A percentile compares a stretch with the other conserved stretches of the same genome.
These are phyloP conservation scores for Rotaria macrura DNA, from an alignment of 2,888 invertebrate species.

Conservation along the genomic window DNA sequence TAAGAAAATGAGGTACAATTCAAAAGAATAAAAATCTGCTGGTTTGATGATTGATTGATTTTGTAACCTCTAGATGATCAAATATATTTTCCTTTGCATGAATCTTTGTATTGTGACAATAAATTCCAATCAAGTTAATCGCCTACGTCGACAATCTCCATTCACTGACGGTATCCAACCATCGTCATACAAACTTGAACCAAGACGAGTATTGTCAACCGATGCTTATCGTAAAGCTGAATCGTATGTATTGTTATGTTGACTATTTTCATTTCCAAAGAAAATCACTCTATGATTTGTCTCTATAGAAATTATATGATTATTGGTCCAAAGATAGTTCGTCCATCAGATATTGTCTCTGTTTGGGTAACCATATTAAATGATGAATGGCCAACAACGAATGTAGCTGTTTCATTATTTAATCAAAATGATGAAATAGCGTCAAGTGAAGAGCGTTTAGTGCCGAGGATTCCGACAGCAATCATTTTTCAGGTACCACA, in stretches of 20 bases:
- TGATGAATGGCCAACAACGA: constrained; percentile 22
- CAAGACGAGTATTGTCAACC: neutral
- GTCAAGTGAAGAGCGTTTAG: constrained; percentile 22
- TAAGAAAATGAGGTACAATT: no score
- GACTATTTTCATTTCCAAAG: no score
- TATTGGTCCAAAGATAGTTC: constrained; percentile 25
- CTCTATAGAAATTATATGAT: constrained; percentile 25
- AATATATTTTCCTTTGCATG: neutral
- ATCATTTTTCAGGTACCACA: constrained; percentile 24
- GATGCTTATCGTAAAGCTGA: neutral
- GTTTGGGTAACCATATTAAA: constrained; percentile 31
- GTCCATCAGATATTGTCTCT: constrained; percentile 27
- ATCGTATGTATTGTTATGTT: neutral
- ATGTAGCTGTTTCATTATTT: constrained; percentile 26
- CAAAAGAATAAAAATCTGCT: no score
- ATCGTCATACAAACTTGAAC: neutral
- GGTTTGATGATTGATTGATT: no score
- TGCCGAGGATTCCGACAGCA: constrained; percentile 23
- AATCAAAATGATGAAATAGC: constrained; percentile 32
- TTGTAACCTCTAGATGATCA: neutral
- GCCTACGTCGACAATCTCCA: neutral
- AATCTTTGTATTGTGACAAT: neutral
- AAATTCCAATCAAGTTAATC: neutral
- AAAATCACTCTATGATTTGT: neutral
- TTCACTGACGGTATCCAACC: neutral